Percentiles rank a stretch among this genome's conserved stretches.
Evolutionary conservation across 2,888 invertebrate species (phyloP).

Genomic region (Aporophyla nigra): DNA sequence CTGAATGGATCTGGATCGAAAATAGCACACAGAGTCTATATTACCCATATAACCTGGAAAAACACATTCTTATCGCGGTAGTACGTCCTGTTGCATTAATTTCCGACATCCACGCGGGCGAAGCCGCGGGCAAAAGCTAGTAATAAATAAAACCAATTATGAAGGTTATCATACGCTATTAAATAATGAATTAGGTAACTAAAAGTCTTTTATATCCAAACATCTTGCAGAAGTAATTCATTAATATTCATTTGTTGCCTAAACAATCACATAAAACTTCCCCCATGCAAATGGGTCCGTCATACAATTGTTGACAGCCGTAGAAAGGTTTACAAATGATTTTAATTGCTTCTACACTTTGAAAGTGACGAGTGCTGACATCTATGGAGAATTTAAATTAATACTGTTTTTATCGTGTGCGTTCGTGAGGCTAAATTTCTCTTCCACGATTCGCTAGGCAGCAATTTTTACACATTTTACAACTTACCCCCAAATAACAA

Average conservation of each 20-base stretch:
- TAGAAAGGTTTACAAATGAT: conserved; percentile 69
- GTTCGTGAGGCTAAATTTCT: neutral
- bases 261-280: conserved; percentile 36
- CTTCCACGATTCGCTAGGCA: neutral
- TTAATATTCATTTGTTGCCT: conserved; percentile 51
- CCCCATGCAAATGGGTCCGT: conserved; percentile 64
- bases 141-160: neutral
- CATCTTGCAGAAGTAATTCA: conserved; percentile 20
- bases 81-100: no score
- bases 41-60: no score
- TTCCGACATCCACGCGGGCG: no score
- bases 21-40: no score
- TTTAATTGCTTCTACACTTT: conserved; percentile 73
- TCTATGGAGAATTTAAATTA: conserved; percentile 70
- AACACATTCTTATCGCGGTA: no score
- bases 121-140: no score
- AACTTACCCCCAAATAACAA: neutral
- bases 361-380: conserved; percentile 65
- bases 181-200: neutral
- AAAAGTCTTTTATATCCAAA: neutral
- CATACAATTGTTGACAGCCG: conserved; percentile 71
- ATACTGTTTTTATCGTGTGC: conserved; percentile 32
- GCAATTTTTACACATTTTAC: neutral
- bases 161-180: neutral
- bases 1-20: no score